Evolutionary conservation across 2,113 vertebrate species (phyloP), one percentile per base, ranked within the genome.

Genomic region (Tretioscincus oriximinensis): DNA sequence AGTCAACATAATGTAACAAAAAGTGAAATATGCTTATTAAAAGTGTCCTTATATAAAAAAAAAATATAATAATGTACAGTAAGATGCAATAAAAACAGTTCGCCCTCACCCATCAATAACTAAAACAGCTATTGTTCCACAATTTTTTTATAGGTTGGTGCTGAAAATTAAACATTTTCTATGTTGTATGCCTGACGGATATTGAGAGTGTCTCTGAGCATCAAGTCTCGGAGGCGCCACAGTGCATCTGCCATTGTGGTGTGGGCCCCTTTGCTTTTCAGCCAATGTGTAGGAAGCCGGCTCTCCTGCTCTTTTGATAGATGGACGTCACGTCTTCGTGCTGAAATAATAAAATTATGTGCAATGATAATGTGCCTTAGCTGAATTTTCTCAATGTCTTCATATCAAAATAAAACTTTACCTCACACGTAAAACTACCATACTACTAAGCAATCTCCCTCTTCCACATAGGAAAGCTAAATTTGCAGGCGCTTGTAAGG

Each of bases 241-340:
- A 99, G 88, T 1, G 98, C 98, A 69, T 99, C 98, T 0, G 97
- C 97, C 98, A 99, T 99, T 9, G 98, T 99, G 84, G 96, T 98
- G 87, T 99, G 98, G 75, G 98, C 98, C 4, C 98, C 98, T 90
- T 99, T 99, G 87, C 98, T 99, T 89, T 99, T 99, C 89, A 99
- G 87, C 98, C 98, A 99, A 87, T 99, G 98, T 11, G 97, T 96
- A 16, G 98, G 98, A 28, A 99, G 96, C 24, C 97, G 95, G 90
- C 98, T 97, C 90, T 99, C 98, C 72, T 99, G 98, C 86, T 99
- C 98, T 93, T 98, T 99, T 5, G 97, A 98, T 86, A 99, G 89
- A 73, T 98, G 98, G 64, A 99, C 93, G 21, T 99, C 98, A 87
- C 97, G 96, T 90, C 97, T 96, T 91, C 96, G 95, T 76, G 96